Evolutionary conservation across 1,140 invertebrate genomes (phyloP), one percentile per base, ranked within the genome.

Genomic region (Proctacanthus coquilletti): DNA sequence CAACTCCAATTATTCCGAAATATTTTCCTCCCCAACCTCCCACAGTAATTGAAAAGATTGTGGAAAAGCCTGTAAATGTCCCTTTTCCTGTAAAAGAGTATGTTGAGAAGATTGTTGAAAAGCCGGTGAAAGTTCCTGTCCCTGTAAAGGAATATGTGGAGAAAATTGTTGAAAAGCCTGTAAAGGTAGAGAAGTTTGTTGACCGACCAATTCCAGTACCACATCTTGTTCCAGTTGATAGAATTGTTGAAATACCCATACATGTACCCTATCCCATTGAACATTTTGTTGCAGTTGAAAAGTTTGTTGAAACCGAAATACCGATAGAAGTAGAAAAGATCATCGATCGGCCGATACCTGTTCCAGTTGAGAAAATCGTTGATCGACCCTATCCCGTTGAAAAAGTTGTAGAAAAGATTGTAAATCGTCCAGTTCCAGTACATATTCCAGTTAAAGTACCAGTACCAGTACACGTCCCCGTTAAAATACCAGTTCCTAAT

Each of bases 391-490:
- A 45, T 46, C 68, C 55, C 0, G 66, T 70, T 0, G 64, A 65
- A 42, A 63, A 54, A 21, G 42, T 63, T 3, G 64, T 68, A 2
- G 61, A 68, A 32, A 65, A 62, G 46, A 57, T 68, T 14, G 60
- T 70, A 0, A 62, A 68, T 39, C 66, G 49, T 58, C 68, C 59
- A 34, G 64, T 62, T 25, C 59, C 60, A 38, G 63, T 64, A 52
- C 56, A 45, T 34, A 59, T 51, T 51, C 54, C 45, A 32, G 45
- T 46, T 20, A 31, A 47, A 35, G 42, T 47, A 18, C 41, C 39
- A 4, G 40, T 48, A 33, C 46, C 42, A 21, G 15, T 41, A 20
- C 41, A 36, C 18, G 45, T 48, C 15, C 50, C 47, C 21, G 39
- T 48, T 10, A 35, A 44, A 41, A 39, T 45, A 19, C 39, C 38